Percentiles rank a stretch among this genome's conserved stretches.
Conservation (phyloP, 2,888 invertebrate genomes). For the Fragum sueziense region DNA sequence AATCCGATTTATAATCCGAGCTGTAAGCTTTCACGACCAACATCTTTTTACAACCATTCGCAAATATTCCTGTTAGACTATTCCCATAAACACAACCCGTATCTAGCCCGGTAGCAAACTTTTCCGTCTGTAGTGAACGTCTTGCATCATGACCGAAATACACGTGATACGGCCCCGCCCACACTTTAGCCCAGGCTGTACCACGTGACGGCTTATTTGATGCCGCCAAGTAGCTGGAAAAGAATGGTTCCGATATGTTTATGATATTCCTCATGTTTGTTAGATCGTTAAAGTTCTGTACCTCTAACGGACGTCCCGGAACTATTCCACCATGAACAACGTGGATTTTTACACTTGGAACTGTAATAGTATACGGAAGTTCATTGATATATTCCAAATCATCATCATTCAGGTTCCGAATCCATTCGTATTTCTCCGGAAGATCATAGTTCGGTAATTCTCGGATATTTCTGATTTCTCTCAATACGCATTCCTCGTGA, state of each 20-base stretch:
- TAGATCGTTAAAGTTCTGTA: slow-evolving; percentile 73
- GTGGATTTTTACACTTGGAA: slow-evolving; percentile 76
- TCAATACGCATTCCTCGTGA: slow-evolving; percentile 78
- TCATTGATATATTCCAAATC: slow-evolving; percentile 76
- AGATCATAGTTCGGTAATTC: slow-evolving; percentile 55
- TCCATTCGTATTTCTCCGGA: slow-evolving; percentile 74
- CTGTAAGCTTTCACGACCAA: slow-evolving; percentile 36
- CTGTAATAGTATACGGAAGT: slow-evolving; percentile 80
- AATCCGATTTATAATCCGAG: slow-evolving; percentile 18
- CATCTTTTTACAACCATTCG: slow-evolving; percentile 36
- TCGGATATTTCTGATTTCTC: slow-evolving; percentile 61
- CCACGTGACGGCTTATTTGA: slow-evolving; percentile 67
- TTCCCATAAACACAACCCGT: slow-evolving; percentile 82
- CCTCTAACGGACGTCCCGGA: slow-evolving; percentile 73
- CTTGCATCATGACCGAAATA: slow-evolving; percentile 82
- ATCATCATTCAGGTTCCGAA: slow-evolving; percentile 68
- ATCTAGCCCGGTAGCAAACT: slow-evolving; percentile 81
- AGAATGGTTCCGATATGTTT: slow-evolving; percentile 48
- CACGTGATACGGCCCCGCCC: slow-evolving; percentile 81
- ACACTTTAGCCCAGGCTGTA: slow-evolving; percentile 78
- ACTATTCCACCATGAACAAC: slow-evolving; percentile 81
- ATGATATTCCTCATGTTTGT: slow-evolving; percentile 80
- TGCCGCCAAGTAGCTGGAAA: slow-evolving; percentile 60
- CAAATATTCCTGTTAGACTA: slow-evolving; percentile 74
- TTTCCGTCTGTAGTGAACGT: slow-evolving; percentile 73